Base-by-base conservation (phyloP, 2,888 invertebrate species). In the Ischnura elegans region DNA sequence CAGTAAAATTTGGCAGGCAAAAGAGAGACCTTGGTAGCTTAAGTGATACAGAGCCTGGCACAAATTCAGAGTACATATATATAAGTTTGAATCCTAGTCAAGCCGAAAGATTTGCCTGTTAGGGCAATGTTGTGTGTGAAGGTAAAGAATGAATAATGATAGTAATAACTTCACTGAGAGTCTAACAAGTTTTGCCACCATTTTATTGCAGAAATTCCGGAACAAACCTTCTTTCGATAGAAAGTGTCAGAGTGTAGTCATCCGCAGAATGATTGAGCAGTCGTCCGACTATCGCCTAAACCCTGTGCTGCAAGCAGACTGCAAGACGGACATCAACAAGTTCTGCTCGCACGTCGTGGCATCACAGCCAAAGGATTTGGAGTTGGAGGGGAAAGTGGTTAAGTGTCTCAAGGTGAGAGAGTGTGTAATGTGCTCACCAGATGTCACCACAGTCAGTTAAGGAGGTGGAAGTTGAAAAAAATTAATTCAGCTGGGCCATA, bases 231-330 rank as follows among this genome's bases (percentile, higher is more conserved):
- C 97, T 42, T 99, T 99, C 96, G 98, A 98, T 95, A 97, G 97
- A 94, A 98, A 97, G 94, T 99, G 99, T 95, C 97, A 98, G 95
- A 96, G 97, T 93, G 97, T 99, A 36, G 98, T 99, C n/a, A 97
- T 98, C 0, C 98, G 98, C 95, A 97, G 99, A 95, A 98, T 99
- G 97, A 98, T 98, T 94, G 98, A 99, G 96, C 98, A 98, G 96
- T 98, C 98, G 95, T 97, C 98, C 94, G 99, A 99, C 96, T 98
- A 98, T 95, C 97, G 99, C 94, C 97, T 99, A 94, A 99, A 99
- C 96, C 98, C 98, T 4, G 97, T 97, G 43, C 96, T 99, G 94
- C 98, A 98, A 95, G 97, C 97, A 95, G 97, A 98, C 25, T 99
- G 99, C 95, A 97, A 97, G 94, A 95, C 96, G 94, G 99, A 99